Percentiles rank a stretch among this genome's conserved stretches.
Conservation (phyloP, 1,140 invertebrate species). For the Anoplolepis gracilipes region DNA sequence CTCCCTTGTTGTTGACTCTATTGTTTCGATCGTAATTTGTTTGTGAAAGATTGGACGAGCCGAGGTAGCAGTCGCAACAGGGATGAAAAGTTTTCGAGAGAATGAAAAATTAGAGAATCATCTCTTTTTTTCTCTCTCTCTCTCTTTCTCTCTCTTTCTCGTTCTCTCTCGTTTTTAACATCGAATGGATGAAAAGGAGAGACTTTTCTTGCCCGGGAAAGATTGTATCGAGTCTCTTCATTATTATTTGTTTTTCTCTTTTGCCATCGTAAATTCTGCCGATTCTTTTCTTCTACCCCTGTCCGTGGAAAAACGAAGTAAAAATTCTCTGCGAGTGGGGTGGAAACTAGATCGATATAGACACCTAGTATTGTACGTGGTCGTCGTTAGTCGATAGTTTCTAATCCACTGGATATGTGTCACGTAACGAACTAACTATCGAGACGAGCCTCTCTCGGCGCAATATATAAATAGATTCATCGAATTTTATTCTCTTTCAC, state of each 20-base stretch:
- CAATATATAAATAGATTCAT: conserved; percentile 81
- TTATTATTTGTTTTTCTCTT: not conserved
- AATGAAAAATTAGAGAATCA: no score
- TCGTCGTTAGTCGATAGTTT: conserved; percentile 48
- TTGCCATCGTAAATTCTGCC: conserved; percentile 15
- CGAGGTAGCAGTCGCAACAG: not conserved
- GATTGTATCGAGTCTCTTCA: conserved; percentile 23
- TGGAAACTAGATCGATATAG: conserved; percentile 62
- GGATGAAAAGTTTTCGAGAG: no score
- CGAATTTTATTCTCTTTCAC: conserved; percentile 64
- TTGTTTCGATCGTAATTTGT: conserved; percentile 29
- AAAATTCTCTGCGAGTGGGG: conserved; percentile 57
- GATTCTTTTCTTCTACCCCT: conserved; percentile 23
- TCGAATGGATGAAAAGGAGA: conserved; percentile 23
- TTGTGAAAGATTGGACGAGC: conserved; percentile 28
- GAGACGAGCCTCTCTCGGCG: conserved; percentile 54
- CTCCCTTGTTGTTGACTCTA: not conserved
- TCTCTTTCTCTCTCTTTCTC: conserved; percentile 10
- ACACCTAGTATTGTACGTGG: conserved; percentile 67
- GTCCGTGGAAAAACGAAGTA: conserved; percentile 53
- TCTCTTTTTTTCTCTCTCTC: not conserved
- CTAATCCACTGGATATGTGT: conserved; percentile 78
- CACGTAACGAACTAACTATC: conserved; percentile 73
- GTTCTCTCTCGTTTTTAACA: not conserved
- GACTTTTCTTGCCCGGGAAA: conserved; percentile 20